Percentiles rank a stretch among this genome's conserved stretches.
Evolutionary conservation across 2,797 vertebrate genomes (phyloP).

Genomic region (Alauda arvensis): DNA sequence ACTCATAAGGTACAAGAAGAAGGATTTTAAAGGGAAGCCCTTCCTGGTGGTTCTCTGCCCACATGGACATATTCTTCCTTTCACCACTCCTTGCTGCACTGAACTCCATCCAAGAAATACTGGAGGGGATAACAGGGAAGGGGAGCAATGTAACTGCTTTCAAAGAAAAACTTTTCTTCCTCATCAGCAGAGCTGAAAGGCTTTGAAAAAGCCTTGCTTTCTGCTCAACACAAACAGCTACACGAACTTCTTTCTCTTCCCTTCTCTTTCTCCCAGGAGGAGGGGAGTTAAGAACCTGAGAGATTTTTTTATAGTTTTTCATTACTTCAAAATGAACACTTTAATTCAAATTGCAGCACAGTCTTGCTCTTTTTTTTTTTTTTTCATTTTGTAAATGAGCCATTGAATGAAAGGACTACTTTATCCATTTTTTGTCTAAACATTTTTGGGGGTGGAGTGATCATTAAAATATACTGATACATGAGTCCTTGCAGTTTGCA

Average conservation of each 20-base stretch:
- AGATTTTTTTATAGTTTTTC: slow-evolving; percentile 17
- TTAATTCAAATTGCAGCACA: slow-evolving; percentile 41
- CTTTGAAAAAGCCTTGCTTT: slow-evolving; percentile 16
- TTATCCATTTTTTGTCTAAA: slow-evolving; percentile 25
- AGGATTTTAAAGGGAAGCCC: background rate
- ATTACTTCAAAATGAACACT: slow-evolving; percentile 43
- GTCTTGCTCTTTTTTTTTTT: background rate
- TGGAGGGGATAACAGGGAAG: background rate
- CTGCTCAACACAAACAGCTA: background rate
- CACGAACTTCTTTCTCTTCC: background rate
- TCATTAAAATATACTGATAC: slow-evolving; percentile 37
- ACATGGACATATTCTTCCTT: background rate
- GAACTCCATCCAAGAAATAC: background rate
- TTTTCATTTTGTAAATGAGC: background rate
- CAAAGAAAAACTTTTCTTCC: slow-evolving; percentile 20
- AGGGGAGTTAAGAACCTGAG: slow-evolving; percentile 43
- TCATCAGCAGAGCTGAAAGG: slow-evolving; percentile 7
- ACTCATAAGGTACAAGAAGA: background rate
- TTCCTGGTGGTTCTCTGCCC: background rate
- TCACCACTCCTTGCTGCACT: accelerated
- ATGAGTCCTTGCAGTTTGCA: slow-evolving; percentile 4
- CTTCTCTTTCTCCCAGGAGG: slow-evolving; percentile 24
- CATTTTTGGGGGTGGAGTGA: background rate
- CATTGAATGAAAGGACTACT: slow-evolving; percentile 5
- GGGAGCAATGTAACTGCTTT: background rate